Evolutionary conservation across 2,888 invertebrate genomes (phyloP).

Genomic region (Lithosia quadra): DNA sequence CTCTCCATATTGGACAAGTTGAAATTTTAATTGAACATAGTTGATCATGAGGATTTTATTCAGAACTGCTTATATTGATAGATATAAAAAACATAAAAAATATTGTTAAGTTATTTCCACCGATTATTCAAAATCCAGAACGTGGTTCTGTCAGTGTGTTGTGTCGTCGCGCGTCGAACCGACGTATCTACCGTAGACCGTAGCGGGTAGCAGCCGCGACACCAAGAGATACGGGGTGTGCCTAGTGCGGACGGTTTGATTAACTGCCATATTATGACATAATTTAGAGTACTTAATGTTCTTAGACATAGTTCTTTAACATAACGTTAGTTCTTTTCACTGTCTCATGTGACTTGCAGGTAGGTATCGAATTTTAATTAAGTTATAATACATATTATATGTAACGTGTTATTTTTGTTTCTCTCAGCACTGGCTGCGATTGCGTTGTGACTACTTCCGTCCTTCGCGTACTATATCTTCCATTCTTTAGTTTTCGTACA

Average conservation of each 20-base stretch:
- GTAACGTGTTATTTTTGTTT: constrained; percentile 71
- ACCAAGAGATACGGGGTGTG: constrained; percentile 66
- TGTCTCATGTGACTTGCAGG: constrained; percentile 78
- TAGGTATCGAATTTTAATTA: constrained; percentile 81
- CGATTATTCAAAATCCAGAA: constrained; percentile 82
- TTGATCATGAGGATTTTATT: constrained; percentile 19
- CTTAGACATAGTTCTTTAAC: constrained; percentile 79
- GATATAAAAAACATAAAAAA: constrained; percentile 40
- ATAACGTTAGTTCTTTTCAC: constrained; percentile 72
- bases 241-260: constrained; percentile 84
- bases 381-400: constrained; percentile 64
- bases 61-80: constrained; percentile 17
- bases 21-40: constrained; percentile 20
- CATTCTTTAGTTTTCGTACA: constrained; percentile 67
- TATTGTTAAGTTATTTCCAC: constrained; percentile 76
- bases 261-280: constrained; percentile 87
- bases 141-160: constrained; percentile 70
- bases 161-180: constrained; percentile 17
- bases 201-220: constrained; percentile 55
- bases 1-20: constrained; percentile 26
- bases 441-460: constrained; percentile 62
- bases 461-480: constrained; percentile 64
- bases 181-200: constrained; percentile 17
- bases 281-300: constrained; percentile 81
- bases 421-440: constrained; percentile 62